Base-by-base conservation (phyloP, 2,888 invertebrate species). In the Campoletis raptor region DNA sequence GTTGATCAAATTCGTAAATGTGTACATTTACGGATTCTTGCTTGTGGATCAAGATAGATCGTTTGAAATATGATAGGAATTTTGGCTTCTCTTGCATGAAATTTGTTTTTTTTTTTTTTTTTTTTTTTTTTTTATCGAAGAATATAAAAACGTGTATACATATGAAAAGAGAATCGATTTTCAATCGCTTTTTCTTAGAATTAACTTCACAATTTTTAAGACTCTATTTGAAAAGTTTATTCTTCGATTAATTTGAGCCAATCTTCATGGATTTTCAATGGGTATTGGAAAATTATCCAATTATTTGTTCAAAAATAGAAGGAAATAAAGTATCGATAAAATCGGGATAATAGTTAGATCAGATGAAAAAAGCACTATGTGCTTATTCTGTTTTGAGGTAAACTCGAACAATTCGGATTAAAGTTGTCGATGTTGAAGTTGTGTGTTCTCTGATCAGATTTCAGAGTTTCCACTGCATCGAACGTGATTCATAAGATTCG, bases 1-100 rank as follows among this genome's bases (percentile, higher is more conserved):
- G 70, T 83, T 80, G 70, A 78, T 67, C 81, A 78, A 82, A 85
- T 82, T 85, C 72, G 66, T 30, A 30, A 30, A 30, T 30, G 30
- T 74, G 67, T 52, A 61, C 74, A 40, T 61, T 74, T 48, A 21
- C 36, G 54, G 73, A 67, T 67, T 74, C 74, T 74, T 54, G 54
- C 42, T 54, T 67, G 42, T 52, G 30, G 54, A 67, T 79, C n/a
- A 10, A 79, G 54, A 74, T 42, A 6, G 24, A 67, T 42, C n/a
- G 36, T 7, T 54, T 18, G 45, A 12, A 70, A 36, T 69, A 79
- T 42, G 79, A 69, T 69, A 30, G 79, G 10, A 18, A 57, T 54
- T 21, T 48, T 78, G 37, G 24, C n/a, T 45, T 42, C n/a, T 57
- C 5, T 4, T 24, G 12, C 0, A 24, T 12, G 5, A 57, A 3